Evolutionary conservation across 2,797 vertebrate genomes (phyloP).

Genomic region (Sparidentex hasta): DNA sequence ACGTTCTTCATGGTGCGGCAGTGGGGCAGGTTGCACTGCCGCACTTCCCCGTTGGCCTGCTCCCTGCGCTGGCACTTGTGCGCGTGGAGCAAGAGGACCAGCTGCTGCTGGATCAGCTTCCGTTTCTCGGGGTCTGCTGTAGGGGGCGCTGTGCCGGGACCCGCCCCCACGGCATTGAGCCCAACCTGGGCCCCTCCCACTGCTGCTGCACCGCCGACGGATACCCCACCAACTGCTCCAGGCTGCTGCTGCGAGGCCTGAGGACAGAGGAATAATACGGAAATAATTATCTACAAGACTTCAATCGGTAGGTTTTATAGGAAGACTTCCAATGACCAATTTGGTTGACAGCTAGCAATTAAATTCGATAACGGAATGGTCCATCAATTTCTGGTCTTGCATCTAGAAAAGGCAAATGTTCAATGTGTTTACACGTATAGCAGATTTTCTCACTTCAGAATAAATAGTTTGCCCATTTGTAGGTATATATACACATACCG

Average conservation of each 20-base stretch:
- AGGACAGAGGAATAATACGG: not conserved
- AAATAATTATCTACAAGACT: not conserved
- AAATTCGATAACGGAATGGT: too few relatives aligned
- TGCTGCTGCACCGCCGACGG: conserved; percentile 57
- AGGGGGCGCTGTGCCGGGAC: conserved; percentile 90
- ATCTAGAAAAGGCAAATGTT: not conserved
- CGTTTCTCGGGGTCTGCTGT: conserved; percentile 98
- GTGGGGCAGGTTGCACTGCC: conserved; percentile 96
- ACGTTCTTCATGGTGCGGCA: conserved; percentile 99
- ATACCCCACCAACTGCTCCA: conserved; percentile 73
- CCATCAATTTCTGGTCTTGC: too few relatives aligned
- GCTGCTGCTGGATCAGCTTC: conserved; percentile 98
- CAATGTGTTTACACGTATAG: not conserved
- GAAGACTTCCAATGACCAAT: not conserved
- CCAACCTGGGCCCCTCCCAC: conserved; percentile 77
- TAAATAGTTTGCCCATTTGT: not conserved
- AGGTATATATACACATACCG: not conserved
- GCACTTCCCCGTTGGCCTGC: conserved; percentile 95
- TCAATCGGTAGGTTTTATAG: not conserved
- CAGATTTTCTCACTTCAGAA: not conserved
- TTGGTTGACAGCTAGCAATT: not conserved
- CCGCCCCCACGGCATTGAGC: conserved; percentile 83
- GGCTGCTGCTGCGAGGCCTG: conserved; percentile 87
- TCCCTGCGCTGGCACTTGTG: conserved; percentile 98
- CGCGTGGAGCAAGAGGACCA: conserved; percentile 95